These are phyloP conservation scores for Argyrosomus japonicus DNA, from an alignment of 2,113 vertebrate genomes.

Conservation along the genomic window DNA sequence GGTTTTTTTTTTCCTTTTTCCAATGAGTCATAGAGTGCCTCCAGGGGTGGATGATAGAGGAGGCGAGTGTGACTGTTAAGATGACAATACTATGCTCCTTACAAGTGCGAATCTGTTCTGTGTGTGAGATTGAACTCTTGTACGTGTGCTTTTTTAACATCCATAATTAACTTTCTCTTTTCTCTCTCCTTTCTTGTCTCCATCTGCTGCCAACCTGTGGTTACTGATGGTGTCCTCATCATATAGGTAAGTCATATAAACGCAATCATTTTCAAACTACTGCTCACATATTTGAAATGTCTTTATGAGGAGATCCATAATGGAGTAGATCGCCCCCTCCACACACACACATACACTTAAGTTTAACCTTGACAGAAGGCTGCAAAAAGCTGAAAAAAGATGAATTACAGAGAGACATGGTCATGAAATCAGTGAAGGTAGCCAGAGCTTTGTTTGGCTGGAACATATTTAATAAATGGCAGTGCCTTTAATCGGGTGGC, in stretches of 20 bases:
- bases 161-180: conserved; percentile 30
- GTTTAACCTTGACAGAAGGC: conserved; percentile 56
- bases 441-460: conserved; percentile 44
- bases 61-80: conserved; percentile 39
- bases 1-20: neutral
- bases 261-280: conserved; percentile 25
- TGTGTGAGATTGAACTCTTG: neutral
- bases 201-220: conserved; percentile 16
- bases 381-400: neutral
- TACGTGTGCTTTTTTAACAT: neutral
- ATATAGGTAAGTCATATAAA: conserved; percentile 75
- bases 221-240: conserved; percentile 22
- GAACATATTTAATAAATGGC: conserved; percentile 58
- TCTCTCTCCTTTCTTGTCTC: conserved; percentile 7
- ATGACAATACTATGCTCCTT: conserved; percentile 26
- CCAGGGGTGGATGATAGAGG: conserved; percentile 51
- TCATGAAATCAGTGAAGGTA: conserved; percentile 59
- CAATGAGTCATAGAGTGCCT: conserved; percentile 47
- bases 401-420: conserved; percentile 25
- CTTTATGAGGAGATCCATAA: conserved; percentile 55
- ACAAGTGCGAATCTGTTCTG: conserved; percentile 28
- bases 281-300: conserved; percentile 31
- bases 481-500: conserved; percentile 30
- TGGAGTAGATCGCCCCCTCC: conserved; percentile 50
- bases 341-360: neutral